phyloP scores from a whole-genome alignment of 2,797 vertebrate species.

The Falco novaeseelandiae region DNA sequence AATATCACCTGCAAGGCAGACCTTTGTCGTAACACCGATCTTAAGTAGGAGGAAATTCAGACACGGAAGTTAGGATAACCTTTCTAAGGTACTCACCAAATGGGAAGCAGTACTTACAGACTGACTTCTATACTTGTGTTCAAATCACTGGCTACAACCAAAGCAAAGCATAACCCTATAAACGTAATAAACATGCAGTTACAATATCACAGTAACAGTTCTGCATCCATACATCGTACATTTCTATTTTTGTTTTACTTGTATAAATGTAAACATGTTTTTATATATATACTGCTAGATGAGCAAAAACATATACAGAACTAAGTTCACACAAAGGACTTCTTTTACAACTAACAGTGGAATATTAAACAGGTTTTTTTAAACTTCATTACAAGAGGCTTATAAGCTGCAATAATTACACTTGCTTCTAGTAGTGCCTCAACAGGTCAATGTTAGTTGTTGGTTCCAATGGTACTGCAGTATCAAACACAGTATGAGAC shows the following conservation, averaged over 20 bases:
- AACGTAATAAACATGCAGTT: background rate
- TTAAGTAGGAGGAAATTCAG: background rate
- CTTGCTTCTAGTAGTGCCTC: background rate
- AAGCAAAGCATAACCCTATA: background rate
- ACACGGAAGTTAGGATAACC: background rate
- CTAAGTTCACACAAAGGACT: background rate
- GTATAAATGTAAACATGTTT: background rate
- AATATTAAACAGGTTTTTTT: background rate
- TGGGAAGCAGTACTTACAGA: background rate
- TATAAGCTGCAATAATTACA: background rate
- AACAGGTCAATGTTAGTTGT: background rate
- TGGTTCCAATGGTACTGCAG: background rate
- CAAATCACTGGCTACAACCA: background rate
- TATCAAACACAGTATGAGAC: background rate
- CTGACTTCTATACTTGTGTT: background rate
- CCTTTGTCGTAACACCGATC: background rate
- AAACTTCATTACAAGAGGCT: background rate
- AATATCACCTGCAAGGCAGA: background rate
- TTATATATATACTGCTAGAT: background rate
- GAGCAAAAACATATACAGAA: background rate
- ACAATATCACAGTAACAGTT: background rate
- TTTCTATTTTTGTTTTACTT: background rate
- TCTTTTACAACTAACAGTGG: background rate
- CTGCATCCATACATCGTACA: background rate
- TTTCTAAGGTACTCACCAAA: background rate